phyloP scores from a whole-genome alignment of 2,888 invertebrate genomes.

The Melieria omissa region DNA sequence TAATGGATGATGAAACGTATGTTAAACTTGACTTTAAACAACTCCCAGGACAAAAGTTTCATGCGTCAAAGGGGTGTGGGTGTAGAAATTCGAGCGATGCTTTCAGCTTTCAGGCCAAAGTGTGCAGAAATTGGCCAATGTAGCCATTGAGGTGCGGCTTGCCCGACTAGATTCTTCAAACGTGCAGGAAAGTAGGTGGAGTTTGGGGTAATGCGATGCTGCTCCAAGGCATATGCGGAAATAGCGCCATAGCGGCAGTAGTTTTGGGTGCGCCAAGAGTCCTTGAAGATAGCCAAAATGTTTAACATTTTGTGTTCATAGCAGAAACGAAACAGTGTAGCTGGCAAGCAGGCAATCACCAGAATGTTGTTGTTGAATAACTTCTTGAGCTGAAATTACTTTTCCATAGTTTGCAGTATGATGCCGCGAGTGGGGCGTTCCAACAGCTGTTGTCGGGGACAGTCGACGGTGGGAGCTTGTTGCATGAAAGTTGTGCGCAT shows the following conservation, averaged over 20 bases:
- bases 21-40: too few relatives aligned
- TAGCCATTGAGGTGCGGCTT: constrained; percentile 47
- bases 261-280: not conserved
- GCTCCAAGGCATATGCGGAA: constrained; percentile 4
- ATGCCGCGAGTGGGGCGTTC: too few relatives aligned
- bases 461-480: too few relatives aligned
- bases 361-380: too few relatives aligned
- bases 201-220: not conserved
- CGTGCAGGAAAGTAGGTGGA: not conserved
- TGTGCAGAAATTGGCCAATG: constrained; percentile 28
- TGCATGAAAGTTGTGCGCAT: too few relatives aligned
- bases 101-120: not conserved
- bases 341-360: too few relatives aligned
- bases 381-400: too few relatives aligned
- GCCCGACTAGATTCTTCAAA: constrained; percentile 44
- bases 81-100: not conserved
- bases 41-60: too few relatives aligned
- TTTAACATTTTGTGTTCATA: constrained; percentile 13
- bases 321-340: constrained; percentile 6
- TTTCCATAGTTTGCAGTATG: too few relatives aligned
- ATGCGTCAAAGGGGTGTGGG: too few relatives aligned
- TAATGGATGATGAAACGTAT: too few relatives aligned
- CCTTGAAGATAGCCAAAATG: constrained; percentile 10
- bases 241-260: constrained; percentile 17
- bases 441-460: too few relatives aligned